A percentile compares a stretch with the other conserved stretches of the same genome.
Evolutionary conservation across 1,140 invertebrate species (phyloP).

Genomic region (Antheraea mylitta): DNA sequence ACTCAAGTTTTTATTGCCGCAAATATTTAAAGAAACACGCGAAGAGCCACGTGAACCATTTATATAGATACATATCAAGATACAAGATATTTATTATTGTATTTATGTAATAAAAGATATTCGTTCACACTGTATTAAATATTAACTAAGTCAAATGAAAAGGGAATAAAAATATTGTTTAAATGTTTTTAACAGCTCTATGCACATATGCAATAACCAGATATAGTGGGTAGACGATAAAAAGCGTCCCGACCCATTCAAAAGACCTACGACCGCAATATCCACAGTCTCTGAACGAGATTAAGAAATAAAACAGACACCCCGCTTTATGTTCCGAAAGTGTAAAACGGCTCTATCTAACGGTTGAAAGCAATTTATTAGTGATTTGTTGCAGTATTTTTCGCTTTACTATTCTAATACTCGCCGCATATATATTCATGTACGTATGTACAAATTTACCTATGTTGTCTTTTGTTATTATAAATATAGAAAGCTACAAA

Average conservation of each 20-base stretch:
- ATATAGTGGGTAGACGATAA: neutral
- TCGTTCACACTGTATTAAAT: too few species aligned
- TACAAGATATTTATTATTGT: too few species aligned
- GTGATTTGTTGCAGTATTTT: neutral
- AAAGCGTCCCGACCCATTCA: neutral
- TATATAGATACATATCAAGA: too few species aligned
- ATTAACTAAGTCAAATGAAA: neutral
- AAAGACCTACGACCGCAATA: neutral
- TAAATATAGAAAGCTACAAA: too few species aligned
- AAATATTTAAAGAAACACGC: too few species aligned
- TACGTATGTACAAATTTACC: too few species aligned
- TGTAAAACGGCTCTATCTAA: neutral
- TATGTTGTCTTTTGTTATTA: too few species aligned
- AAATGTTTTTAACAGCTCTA: neutral
- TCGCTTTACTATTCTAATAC: neutral
- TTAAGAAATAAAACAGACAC: neutral
- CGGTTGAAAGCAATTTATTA: neutral
- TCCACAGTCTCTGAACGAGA: neutral
- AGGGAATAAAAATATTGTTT: neutral
- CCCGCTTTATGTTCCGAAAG: neutral
- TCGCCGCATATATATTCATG: neutral
- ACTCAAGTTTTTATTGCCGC: too few species aligned
- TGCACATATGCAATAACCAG: neutral
- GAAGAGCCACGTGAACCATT: too few species aligned
- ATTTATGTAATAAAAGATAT: too few species aligned